Evolutionary conservation across 2,888 invertebrate genomes (phyloP), one percentile per base, ranked within the genome.

Genomic region (Cryptocephalus primarius): DNA sequence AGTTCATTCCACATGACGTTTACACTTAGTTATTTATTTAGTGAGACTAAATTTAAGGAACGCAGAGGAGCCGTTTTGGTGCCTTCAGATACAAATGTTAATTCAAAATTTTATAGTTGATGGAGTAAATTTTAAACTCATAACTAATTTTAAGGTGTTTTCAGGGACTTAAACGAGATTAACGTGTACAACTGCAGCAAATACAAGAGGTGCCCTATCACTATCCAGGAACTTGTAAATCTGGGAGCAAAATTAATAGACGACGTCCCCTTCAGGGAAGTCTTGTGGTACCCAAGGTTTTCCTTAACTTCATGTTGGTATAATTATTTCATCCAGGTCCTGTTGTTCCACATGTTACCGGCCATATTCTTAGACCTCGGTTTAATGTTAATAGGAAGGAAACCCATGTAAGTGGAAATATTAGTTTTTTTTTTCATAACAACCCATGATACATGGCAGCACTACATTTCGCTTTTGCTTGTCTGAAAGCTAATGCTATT

Each of bases 171-270:
- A n/a, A 60, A 68, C 1, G 70, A 74, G 39, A 58, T 84, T 0
- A 70, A 78, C 0, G 81, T 95, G 4, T 88, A 89, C 70, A 92
- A 96, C 67, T 85, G 85, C 60, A 83, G 89, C 9, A 82, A 88
- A 0, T 80, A 85, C 2, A 72, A 75, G 1, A 68, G 85, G 1
- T 83, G 85, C 57, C 77, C 78, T 0, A 72, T 91, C 10, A 79
- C 79, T 0, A 80, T 83, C 72, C 73, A 69, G 0, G 74, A 84
- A 44, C 63, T 93, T 22, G 74, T 80, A 0, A 60, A 71, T 0
- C 64, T 78, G 46, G 83, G 0, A 69, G 70, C 75, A 43, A 62
- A 71, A 1, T 60, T 78, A 1, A 72, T 75, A 0, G 56, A 69
- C 0, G 59, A 72, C 9, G 69, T 79, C 42, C 92, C 93, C 0